phyloP scores from a whole-genome alignment of 2,888 invertebrate species.

The Ernsta delagoae region DNA sequence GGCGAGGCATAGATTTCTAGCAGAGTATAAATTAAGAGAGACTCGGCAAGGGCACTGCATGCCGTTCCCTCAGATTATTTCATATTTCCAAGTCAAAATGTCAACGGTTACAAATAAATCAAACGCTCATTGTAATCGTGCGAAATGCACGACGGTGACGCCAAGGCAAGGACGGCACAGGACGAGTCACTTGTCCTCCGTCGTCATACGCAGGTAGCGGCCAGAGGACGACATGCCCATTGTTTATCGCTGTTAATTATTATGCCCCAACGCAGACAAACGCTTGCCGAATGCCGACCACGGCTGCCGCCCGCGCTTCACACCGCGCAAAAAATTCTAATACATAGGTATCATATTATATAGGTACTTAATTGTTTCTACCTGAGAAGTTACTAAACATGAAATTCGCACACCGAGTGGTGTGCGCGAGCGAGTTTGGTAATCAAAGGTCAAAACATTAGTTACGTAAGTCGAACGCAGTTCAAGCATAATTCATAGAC shows the following conservation, averaged over 20 bases:
- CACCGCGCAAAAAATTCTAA: slow-evolving; percentile 66
- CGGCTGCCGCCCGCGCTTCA: slow-evolving; percentile 50
- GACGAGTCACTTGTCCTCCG: slow-evolving; percentile 77
- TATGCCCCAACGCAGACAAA: slow-evolving; percentile 74
- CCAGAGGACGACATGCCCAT: slow-evolving; percentile 80
- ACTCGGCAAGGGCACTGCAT: too few relatives aligned
- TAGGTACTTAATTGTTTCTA: slow-evolving; percentile 51
- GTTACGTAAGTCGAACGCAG: slow-evolving; percentile 16
- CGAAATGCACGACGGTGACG: slow-evolving; percentile 58
- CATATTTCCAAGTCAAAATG: slow-evolving; percentile 22
- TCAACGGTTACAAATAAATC: slow-evolving; percentile 42
- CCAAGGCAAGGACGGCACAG: slow-evolving; percentile 73
- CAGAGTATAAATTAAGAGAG: too few relatives aligned
- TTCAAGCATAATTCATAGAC: slow-evolving; percentile 23
- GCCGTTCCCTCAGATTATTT: too few relatives aligned
- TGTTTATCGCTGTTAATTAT: slow-evolving; percentile 83
- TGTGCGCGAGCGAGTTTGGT: slow-evolving; percentile 7
- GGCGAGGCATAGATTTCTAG: too few relatives aligned
- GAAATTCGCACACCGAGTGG: slow-evolving; percentile 32
- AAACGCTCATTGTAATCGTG: slow-evolving; percentile 49
- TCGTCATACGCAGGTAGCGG: slow-evolving; percentile 81
- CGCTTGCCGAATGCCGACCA: slow-evolving; percentile 59
- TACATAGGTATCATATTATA: slow-evolving; percentile 42
- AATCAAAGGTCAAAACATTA: slow-evolving; percentile 30
- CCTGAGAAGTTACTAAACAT: slow-evolving; percentile 54